A percentile compares a stretch with the other conserved stretches of the same genome.
Evolutionary conservation across 2,888 invertebrate genomes (phyloP).

Genomic region (Acanthosoma haemorrhoidale): DNA sequence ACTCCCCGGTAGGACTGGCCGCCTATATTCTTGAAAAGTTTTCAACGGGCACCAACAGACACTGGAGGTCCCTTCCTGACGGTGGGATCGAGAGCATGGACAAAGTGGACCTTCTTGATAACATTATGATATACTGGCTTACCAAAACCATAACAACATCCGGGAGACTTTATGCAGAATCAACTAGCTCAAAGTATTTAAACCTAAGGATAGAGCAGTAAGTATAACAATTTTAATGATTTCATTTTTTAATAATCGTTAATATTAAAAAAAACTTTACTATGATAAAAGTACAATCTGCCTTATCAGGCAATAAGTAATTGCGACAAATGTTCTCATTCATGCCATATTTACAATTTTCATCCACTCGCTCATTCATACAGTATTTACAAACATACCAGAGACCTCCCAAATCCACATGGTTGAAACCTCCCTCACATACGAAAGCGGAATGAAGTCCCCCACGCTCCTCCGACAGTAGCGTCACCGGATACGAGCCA

Average conservation of each 20-base stretch:
- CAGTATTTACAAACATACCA: no score
- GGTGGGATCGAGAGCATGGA: conserved; percentile 63
- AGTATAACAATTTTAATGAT: neutral
- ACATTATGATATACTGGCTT: conserved; percentile 77
- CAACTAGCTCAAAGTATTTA: conserved; percentile 46
- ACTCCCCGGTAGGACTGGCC: conserved; percentile 79
- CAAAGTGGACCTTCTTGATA: conserved; percentile 67
- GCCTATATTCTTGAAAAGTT: conserved; percentile 89
- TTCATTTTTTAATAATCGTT: neutral
- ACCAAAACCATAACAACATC: conserved; percentile 68
- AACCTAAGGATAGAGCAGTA: conserved; percentile 17
- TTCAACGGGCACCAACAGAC: conserved; percentile 63
- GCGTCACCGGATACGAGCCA: no score
- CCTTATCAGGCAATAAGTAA: no score
- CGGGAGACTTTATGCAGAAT: conserved; percentile 67
- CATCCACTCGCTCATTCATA: no score
- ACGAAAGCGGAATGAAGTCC: no score
- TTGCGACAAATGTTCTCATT: no score
- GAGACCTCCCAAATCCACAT: no score
- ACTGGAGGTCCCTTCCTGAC: conserved; percentile 52
- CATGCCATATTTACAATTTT: no score
- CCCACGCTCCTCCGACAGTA: no score
- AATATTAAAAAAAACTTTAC: no score
- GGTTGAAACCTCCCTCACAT: no score
- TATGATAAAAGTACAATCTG: no score